Evolutionary conservation across 1,140 invertebrate genomes (phyloP), one percentile per base, ranked within the genome.

Genomic region (Magallana gigas): DNA sequence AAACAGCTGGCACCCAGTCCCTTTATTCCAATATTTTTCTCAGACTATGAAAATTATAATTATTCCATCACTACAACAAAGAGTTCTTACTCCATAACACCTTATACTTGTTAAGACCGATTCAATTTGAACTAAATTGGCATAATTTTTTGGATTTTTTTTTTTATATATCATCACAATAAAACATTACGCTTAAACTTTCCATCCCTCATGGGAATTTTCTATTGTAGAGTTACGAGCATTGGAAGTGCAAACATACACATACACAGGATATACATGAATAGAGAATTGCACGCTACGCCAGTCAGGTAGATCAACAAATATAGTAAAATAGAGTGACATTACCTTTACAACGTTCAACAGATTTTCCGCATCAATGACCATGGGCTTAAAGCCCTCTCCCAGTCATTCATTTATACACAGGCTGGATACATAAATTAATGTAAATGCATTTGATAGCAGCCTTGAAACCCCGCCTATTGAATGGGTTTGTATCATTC

Each of bases 291-390:
- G 60, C n/a, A 62, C 60, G 60, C 60, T 62, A 62, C 60, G n/a
- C 11, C 60, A 1, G 14, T 62, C 60, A 62, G 60, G 60, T n/a
- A 62, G 60, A 62, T 62, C 60, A 62, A 62, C 60, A 62, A 12
- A 62, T 14, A 62, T 16, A n/a, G 8, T 62, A 62, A 62, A 62
- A 62, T 14, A 62, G 60, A 16, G 60, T 62, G 60, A n/a, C 60
- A 62, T 62, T 62, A 62, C 60, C 60, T 62, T 14, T 62, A 62
- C 60, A 62, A 62, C n/a, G 60, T 62, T 62, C 60, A n/a, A 62
- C 60, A 62, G 60, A 62, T 62, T 62, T 62, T 62, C 60, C 12
- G 60, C 60, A 62, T 62, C 14, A 62, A 12, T 62, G 60, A 62
- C n/a, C n/a, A 62, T 16, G 60, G n/a, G 60, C n/a, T 62, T 16